These are phyloP conservation scores for Vireo altiloquus DNA, from an alignment of 2,113 vertebrate genomes.

Conservation along the genomic window DNA sequence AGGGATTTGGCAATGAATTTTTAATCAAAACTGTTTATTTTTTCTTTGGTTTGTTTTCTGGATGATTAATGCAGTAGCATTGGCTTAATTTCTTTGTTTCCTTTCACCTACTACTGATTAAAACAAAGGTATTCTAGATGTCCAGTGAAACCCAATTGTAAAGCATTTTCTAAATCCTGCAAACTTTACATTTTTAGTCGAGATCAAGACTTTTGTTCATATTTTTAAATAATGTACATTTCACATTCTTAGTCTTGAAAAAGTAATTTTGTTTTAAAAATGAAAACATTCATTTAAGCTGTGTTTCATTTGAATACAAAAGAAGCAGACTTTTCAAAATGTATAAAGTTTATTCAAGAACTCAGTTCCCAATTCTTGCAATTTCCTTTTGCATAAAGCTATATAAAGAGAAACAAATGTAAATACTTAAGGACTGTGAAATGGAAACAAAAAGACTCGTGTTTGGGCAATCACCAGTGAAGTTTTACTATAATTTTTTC, in stretches of 20 bases:
- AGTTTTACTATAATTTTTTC: background rate
- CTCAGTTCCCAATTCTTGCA: slow-evolving; percentile 10
- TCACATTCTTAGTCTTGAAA: background rate
- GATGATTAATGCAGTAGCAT: background rate
- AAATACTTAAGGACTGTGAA: background rate
- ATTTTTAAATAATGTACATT: background rate
- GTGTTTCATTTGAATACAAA: slow-evolving; percentile 5
- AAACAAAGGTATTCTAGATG: background rate
- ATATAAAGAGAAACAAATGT: background rate
- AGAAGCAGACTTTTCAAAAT: slow-evolving; percentile 30
- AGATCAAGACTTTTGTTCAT: background rate
- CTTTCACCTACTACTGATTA: background rate
- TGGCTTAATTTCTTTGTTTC: background rate
- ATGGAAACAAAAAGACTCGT: background rate
- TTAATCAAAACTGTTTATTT: background rate
- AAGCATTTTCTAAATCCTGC: background rate
- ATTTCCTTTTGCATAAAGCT: slow-evolving; percentile 25
- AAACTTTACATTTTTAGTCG: background rate
- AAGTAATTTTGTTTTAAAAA: background rate
- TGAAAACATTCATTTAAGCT: background rate
- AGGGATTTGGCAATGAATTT: background rate
- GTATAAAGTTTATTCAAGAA: slow-evolving; percentile 62
- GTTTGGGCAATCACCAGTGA: background rate
- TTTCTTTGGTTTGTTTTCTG: background rate
- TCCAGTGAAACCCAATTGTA: background rate